Evolutionary conservation across 1,140 invertebrate species (phyloP), one percentile per base, ranked within the genome.

Genomic region (Chymomyza costata): DNA sequence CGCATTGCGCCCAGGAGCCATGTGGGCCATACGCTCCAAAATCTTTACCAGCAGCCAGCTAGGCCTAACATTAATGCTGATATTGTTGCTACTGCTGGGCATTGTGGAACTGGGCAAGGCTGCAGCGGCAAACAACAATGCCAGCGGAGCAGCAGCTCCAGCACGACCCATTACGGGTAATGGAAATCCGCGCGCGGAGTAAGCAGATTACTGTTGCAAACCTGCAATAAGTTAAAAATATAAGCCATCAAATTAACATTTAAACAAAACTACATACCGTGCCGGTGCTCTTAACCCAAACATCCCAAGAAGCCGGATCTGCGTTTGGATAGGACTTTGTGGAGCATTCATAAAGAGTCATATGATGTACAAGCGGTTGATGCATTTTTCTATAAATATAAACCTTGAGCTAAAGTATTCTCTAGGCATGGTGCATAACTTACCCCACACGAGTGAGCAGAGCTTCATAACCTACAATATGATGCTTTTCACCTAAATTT

Each of bases 381-480:
- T 62, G 47, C 1, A 17, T 21, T 50, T 51, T 53, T 1, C 54
- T 63, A 10, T 6, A n/a, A 14, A 46, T 47, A 6, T 28, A 39
- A 35, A 2, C 2, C 6, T 8, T 45, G 2, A n/a, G 8, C 0
- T 39, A 19, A 19, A 17, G 19, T 13, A 10, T n/a, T n/a, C n/a
- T n/a, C n/a, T n/a, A n/a, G n/a, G n/a, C n/a, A n/a, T n/a, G 5
- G n/a, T n/a, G 19, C 1, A n/a, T 14, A 28, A 41, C 48, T 61
- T 59, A 84, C 82, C 65, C 67, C 17, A 69, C 62, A 21, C 65
- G 64, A 46, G 91, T 89, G 3, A 93, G 87, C 0, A 94, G 59
- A 1, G 94, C 93, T 37, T 92, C 90, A 81, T 93, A 95, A 83
- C 93, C 93, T 51, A 94, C 90, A 76, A 95, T 94, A 60, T 95